Percentiles rank a stretch among this genome's conserved stretches.
Evolutionary conservation across 2,888 invertebrate genomes (phyloP).

Genomic region (Drosophila neonasuta): DNA sequence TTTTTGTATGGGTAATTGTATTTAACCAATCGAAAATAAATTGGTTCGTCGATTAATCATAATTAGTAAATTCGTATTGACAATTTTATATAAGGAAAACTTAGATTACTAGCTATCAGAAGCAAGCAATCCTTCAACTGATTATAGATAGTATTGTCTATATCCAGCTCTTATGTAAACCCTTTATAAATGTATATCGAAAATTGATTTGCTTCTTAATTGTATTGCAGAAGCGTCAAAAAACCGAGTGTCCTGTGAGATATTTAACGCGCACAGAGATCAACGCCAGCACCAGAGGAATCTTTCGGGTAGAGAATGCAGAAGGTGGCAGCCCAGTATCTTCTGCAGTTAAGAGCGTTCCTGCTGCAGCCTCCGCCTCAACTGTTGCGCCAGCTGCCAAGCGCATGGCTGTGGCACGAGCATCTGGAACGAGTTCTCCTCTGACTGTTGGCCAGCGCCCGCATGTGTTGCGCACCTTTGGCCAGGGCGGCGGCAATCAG

Average conservation of each 20-base stretch:
- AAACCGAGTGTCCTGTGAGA: conserved; percentile 80
- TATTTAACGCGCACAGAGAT: conserved; percentile 80
- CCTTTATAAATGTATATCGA: background rate
- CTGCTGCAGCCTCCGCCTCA: background rate
- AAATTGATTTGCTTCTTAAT: background rate
- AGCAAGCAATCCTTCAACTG: no score
- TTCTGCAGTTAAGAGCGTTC: conserved; percentile 22
- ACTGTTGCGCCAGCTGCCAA: conserved; percentile 30
- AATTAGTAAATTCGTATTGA: no score
- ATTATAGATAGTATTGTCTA: no score
- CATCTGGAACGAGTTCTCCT: conserved; percentile 40
- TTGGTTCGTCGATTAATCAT: no score
- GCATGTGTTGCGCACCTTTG: conserved; percentile 61
- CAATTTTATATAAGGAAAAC: no score
- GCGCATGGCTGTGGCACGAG: conserved; percentile 41
- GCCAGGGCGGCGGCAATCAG: conserved; percentile 38
- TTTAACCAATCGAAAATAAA: no score
- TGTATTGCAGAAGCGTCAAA: conserved; percentile 72
- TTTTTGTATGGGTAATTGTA: no score
- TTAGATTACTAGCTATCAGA: no score
- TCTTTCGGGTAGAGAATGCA: conserved; percentile 75
- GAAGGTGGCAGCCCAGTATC: conserved; percentile 41
- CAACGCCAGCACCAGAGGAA: conserved; percentile 76
- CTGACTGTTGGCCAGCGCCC: conserved; percentile 52
- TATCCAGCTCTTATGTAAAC: no score